Evolutionary conservation across 2,797 vertebrate species (phyloP).

Genomic region (Simalia tracyae): DNA sequence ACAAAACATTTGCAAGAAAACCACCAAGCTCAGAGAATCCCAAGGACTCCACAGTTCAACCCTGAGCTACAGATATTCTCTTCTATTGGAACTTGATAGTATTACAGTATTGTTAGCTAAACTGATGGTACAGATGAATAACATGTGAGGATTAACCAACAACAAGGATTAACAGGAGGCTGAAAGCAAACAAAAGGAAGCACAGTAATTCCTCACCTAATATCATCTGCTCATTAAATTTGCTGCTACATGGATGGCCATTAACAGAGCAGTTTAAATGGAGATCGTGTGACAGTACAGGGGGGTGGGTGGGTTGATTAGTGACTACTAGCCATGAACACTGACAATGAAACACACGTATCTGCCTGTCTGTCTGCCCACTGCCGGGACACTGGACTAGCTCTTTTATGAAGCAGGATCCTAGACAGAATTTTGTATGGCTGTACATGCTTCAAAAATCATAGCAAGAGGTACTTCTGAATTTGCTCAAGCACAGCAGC

Average conservation of each 20-base stretch:
- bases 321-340: not conserved
- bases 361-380: not conserved
- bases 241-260: not conserved
- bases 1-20: no score
- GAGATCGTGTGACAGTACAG: not conserved
- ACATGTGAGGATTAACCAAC: not conserved
- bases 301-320: not conserved
- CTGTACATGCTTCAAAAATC: not conserved
- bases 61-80: no score
- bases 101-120: not conserved
- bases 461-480: not conserved
- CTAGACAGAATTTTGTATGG: not conserved
- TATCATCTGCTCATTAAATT: not conserved
- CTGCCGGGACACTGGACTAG: not conserved
- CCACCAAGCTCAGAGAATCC: no score
- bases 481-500: not conserved
- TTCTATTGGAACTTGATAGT: not conserved
- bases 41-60: no score
- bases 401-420: not conserved
- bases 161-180: not conserved
- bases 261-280: not conserved
- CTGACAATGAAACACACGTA: not conserved
- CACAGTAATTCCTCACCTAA: not conserved
- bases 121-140: not conserved
- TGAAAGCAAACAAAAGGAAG: not conserved